Base-by-base conservation (phyloP, 2,888 invertebrate species). In the Drosophila mulleri region DNA sequence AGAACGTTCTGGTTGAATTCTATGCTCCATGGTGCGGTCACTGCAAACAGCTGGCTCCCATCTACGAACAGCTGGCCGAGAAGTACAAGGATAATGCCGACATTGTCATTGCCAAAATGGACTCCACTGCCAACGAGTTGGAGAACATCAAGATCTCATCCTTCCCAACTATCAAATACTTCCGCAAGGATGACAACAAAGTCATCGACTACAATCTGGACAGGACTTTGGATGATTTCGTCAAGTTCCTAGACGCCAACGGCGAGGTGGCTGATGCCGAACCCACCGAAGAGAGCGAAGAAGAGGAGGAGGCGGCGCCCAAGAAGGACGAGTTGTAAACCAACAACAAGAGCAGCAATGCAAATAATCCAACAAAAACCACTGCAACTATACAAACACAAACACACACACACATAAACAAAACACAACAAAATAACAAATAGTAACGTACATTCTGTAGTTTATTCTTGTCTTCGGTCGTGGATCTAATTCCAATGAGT, bases 11-110 rank as follows among this genome's bases (percentile, higher is more conserved):
- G 68, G 99, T 99, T 78, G 99, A 99, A 94, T 99, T 99, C 94
- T 99, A 99, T 94, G 99, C 99, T 61, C 99, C 99, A 72, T 99
- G 99, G 99, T 98, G 97, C 94, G 98, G 98, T 72, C 99, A 99
- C 93, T 99, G 99, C 95, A 99, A 99, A 93, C 98, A 99, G 93
- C 94, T 99, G 90, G 97, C 95, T 63, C 99, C 99, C 32, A 98
- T 99, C 93, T 99, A 98, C 94, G 99, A 99, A 82, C 95, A 99
- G 94, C 94, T 99, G 89, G 98, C 96, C 76, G 98, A 99, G 92
- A 97, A 98, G 93, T 99, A 96, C 94, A 96, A 96, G 93, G 96
- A 96, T 90, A 94, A 96, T 83, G 95, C 95, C 9, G 95, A 96
- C 78, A 94, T 99, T 73, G 95, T 99, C 58, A 96, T 99, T 92